Percentiles rank a stretch among this genome's conserved stretches.
These are phyloP conservation scores for Melanogrammus aeglefinus DNA, from an alignment of 2,797 vertebrate species.

Conservation along the genomic window DNA sequence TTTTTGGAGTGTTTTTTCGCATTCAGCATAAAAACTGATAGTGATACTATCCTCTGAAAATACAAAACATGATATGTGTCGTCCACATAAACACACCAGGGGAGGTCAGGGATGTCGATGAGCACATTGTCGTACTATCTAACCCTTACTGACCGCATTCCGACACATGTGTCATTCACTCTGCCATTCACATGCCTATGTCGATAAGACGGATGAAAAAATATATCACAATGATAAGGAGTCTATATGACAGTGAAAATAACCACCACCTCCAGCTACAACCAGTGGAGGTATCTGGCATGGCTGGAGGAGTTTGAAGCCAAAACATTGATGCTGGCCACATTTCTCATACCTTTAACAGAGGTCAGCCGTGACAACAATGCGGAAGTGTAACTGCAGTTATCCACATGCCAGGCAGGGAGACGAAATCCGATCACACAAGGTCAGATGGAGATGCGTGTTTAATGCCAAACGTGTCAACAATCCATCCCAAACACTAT, in stretches of 20 bases:
- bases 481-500: background rate
- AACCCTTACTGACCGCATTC: background rate
- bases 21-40: background rate
- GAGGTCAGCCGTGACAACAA: background rate
- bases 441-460: background rate
- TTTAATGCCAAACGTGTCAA: background rate
- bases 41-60: background rate
- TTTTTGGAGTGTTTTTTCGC: constrained; percentile 12
- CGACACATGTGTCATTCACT: background rate
- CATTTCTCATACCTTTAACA: background rate
- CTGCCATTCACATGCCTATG: background rate
- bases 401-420: background rate
- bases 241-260: background rate
- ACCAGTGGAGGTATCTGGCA: background rate
- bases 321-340: background rate
- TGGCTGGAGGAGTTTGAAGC: background rate
- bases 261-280: background rate
- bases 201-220: background rate
- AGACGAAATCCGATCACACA: background rate
- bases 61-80: background rate
- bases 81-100: background rate
- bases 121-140: background rate
- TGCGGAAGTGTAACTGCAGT: background rate
- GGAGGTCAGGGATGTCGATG: background rate
- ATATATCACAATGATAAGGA: background rate